Percentiles rank a stretch among this genome's conserved stretches.
phyloP scores from a whole-genome alignment of 2,797 vertebrate genomes.

The Crocidura indochinensis region DNA sequence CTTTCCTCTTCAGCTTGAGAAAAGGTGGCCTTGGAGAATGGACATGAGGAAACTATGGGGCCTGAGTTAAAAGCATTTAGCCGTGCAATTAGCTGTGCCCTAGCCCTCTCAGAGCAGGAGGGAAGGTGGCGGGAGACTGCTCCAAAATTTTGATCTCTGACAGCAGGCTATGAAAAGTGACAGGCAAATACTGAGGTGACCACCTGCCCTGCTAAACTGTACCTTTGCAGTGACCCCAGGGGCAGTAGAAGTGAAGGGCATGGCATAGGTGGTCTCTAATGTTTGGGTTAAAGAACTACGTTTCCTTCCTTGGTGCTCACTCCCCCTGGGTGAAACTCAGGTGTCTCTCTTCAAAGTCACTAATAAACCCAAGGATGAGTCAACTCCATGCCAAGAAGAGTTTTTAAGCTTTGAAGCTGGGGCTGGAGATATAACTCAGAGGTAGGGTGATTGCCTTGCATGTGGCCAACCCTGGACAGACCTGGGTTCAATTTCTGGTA shows the following conservation, averaged over 20 bases:
- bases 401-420: background rate
- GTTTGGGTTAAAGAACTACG: background rate
- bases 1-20: slow-evolving; percentile 61
- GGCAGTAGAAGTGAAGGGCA: background rate
- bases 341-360: slow-evolving; percentile 7
- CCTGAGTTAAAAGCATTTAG: slow-evolving; percentile 30
- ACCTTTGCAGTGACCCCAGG: slow-evolving; percentile 2
- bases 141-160: slow-evolving; percentile 83
- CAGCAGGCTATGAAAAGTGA: slow-evolving; percentile 64
- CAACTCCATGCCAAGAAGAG: background rate
- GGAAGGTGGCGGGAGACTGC: slow-evolving; percentile 80
- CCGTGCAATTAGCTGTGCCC: slow-evolving; percentile 67
- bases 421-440: no score
- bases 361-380: background rate
- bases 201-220: background rate
- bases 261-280: background rate
- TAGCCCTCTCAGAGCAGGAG: slow-evolving; percentile 75
- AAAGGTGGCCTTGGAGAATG: slow-evolving; percentile 82
- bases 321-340: background rate
- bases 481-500: no score
- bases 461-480: no score
- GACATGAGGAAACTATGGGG: slow-evolving; percentile 87
- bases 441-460: no score
- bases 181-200: slow-evolving; percentile 32
- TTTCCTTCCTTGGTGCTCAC: slow-evolving; percentile 1